Conservation (phyloP, 2,113 vertebrate genomes). For the Triplophysa rosa region DNA sequence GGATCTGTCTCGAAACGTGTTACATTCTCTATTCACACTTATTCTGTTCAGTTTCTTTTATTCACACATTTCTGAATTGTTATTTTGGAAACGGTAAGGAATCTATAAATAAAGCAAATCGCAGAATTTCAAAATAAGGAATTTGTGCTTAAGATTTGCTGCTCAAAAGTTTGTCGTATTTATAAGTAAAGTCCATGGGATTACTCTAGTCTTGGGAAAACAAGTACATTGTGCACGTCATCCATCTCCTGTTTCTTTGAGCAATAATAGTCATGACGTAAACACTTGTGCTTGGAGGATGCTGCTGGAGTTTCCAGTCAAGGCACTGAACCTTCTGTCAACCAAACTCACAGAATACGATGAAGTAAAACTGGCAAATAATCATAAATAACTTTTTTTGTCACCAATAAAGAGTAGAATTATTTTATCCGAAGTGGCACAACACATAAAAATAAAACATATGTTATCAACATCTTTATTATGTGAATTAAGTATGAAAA, state of each 20-base stretch:
- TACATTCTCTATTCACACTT: not conserved
- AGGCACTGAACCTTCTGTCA: slow-evolving; percentile 1
- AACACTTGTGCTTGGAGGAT: slow-evolving; percentile 13
- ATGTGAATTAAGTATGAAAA: no score
- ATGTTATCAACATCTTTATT: not conserved
- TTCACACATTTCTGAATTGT: no score
- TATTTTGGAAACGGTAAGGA: not conserved
- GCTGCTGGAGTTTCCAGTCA: slow-evolving; percentile 14
- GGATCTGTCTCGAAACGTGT: no score
- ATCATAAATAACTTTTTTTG: not conserved
- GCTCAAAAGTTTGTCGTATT: not conserved
- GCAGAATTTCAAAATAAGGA: no score
- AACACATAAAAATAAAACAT: not conserved
- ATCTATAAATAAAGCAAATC: not conserved
- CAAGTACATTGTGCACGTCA: slow-evolving; percentile 3
- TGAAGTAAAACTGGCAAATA: not conserved
- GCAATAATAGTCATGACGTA: slow-evolving; percentile 40
- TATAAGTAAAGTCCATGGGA: not conserved
- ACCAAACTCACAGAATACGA: not conserved
- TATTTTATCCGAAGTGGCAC: not conserved
- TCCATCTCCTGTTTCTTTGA: not conserved
- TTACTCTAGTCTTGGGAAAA: slow-evolving; percentile 22
- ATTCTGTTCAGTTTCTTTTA: no score
- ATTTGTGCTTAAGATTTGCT: no score
- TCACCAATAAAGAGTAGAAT: no score